These are phyloP conservation scores for Dendrocincla tyrannina DNA, from an alignment of 2,797 vertebrate genomes.

Conservation along the genomic window DNA sequence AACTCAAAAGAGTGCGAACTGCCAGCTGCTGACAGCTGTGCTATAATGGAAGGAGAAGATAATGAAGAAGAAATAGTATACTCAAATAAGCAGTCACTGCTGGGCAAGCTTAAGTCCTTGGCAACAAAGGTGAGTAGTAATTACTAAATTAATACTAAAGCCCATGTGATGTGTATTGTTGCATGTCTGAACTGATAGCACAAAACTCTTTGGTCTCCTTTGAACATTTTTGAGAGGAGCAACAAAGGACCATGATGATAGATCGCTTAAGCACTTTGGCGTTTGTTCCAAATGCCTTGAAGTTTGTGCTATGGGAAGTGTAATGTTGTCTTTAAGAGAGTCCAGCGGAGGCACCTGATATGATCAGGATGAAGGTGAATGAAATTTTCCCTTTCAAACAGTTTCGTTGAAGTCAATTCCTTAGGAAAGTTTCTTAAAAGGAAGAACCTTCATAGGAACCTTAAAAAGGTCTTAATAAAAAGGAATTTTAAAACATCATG, in stretches of 20 bases:
- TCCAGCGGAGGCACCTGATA: background rate
- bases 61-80: conserved; percentile 95
- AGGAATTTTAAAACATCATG: background rate
- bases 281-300: background rate
- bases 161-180: background rate
- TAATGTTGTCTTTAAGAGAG: background rate
- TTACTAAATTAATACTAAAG: background rate
- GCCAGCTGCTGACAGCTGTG: conserved; percentile 95
- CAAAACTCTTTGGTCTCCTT: background rate
- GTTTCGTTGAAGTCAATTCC: background rate
- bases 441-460: background rate
- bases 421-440: background rate
- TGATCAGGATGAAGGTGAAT: background rate
- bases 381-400: background rate
- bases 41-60: conserved; percentile 98
- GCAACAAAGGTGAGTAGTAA: conserved; percentile 89
- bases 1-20: conserved; percentile 94
- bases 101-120: conserved; percentile 93
- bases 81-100: conserved; percentile 91
- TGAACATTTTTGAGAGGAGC: background rate
- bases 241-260: background rate
- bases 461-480: background rate
- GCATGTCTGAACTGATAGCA: background rate
- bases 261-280: background rate
- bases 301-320: background rate